A percentile compares a stretch with the other conserved stretches of the same genome.
phyloP scores from a whole-genome alignment of 2,113 vertebrate genomes.

The Aleadryas rufinucha region DNA sequence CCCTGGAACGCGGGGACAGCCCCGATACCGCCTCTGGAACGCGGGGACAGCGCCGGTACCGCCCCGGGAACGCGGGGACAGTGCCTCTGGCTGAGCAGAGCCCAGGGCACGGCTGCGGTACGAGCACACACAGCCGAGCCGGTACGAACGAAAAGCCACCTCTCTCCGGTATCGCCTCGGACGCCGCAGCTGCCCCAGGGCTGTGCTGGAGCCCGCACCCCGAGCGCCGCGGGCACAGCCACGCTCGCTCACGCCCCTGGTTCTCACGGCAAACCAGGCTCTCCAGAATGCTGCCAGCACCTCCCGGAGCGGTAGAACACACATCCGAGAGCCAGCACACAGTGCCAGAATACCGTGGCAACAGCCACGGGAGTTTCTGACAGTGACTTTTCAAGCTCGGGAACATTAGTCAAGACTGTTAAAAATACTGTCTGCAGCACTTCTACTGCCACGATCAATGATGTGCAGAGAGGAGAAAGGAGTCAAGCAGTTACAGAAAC shows the following conservation, averaged over 20 bases:
- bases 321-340: accelerated
- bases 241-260: accelerated
- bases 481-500: not conserved
- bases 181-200: not conserved
- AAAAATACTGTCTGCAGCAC: not conserved
- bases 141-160: accelerated
- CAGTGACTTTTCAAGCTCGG: accelerated
- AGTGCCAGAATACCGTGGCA: not conserved
- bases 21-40: not conserved
- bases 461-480: not conserved
- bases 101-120: not conserved
- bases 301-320: accelerated
- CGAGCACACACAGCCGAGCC: not conserved
- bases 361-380: accelerated
- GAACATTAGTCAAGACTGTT: not conserved
- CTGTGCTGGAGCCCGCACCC: not conserved
- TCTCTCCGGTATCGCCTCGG: accelerated
- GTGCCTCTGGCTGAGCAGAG: not conserved
- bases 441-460: not conserved
- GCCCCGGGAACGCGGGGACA: accelerated
- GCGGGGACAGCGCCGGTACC: no score
- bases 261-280: accelerated
- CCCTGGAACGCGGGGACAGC: not conserved
- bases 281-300: accelerated
- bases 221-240: not conserved